Percentiles rank a stretch among this genome's conserved stretches.
Evolutionary conservation across 2,888 invertebrate species (phyloP).

Genomic region (Hemicrepidius hirtus): DNA sequence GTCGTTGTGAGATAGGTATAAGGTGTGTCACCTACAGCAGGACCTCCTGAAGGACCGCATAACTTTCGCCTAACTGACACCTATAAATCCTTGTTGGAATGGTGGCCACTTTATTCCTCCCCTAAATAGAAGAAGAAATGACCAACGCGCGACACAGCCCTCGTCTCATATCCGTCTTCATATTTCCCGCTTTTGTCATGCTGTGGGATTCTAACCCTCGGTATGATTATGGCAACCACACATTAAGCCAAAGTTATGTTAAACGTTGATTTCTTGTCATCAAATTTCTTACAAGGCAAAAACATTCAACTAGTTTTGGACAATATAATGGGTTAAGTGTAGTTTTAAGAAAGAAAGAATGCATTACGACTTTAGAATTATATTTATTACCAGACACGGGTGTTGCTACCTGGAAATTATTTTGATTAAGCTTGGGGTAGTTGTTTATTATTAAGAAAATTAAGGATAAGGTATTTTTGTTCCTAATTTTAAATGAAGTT

Average conservation of each 20-base stretch:
- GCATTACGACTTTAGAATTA: too few relatives aligned
- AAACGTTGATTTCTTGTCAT: neutral
- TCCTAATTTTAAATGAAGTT: too few relatives aligned
- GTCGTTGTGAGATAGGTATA: slow-evolving; percentile 64
- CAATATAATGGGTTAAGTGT: too few relatives aligned
- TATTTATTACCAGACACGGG: too few relatives aligned
- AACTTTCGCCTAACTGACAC: slow-evolving; percentile 50
- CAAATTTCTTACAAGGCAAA: neutral
- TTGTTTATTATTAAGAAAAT: too few relatives aligned
- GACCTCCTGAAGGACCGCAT: slow-evolving; percentile 53
- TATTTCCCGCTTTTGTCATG: slow-evolving; percentile 22
- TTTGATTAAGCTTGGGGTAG: too few relatives aligned
- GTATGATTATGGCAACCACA: slow-evolving; percentile 4
- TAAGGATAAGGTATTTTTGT: too few relatives aligned
- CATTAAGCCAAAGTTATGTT: slow-evolving; percentile 14
- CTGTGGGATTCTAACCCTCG: neutral
- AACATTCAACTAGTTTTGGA: neutral
- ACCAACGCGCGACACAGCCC: slow-evolving; percentile 20
- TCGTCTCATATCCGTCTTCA: slow-evolving; percentile 32
- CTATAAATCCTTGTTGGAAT: slow-evolving; percentile 46
- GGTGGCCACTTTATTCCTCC: slow-evolving; percentile 40
- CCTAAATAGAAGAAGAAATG: slow-evolving; percentile 35
- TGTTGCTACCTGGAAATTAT: too few relatives aligned
- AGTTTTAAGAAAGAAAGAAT: too few relatives aligned
- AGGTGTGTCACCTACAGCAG: slow-evolving; percentile 66